A percentile compares a stretch with the other conserved stretches of the same genome.
phyloP scores from a whole-genome alignment of 2,888 invertebrate genomes.

The Perizoma flavofasciatum region DNA sequence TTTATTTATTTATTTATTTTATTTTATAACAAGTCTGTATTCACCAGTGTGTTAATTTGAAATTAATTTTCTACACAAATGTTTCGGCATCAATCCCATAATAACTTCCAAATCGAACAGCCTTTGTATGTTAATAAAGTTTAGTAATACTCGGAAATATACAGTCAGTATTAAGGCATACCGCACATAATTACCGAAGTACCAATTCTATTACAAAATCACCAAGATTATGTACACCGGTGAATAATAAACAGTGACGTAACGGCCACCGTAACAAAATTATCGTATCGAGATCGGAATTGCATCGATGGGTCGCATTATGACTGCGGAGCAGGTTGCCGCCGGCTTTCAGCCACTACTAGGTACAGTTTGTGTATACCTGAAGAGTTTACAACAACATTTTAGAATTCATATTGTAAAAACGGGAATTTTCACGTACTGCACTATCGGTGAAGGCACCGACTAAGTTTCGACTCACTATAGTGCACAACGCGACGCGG shows the following conservation, averaged over 20 bases:
- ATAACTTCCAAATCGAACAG: slow-evolving; percentile 3
- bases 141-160: slow-evolving; percentile 23
- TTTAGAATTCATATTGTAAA: too few relatives aligned
- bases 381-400: too few relatives aligned
- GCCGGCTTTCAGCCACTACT: slow-evolving; percentile 1
- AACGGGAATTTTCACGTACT: too few relatives aligned
- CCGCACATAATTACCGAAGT: slow-evolving; percentile 26
- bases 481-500: too few relatives aligned
- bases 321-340: slow-evolving; percentile 23
- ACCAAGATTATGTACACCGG: slow-evolving; percentile 21
- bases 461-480: too few relatives aligned
- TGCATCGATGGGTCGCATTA: slow-evolving; percentile 25
- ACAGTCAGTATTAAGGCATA: slow-evolving; percentile 20
- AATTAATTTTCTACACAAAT: too few relatives aligned
- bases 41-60: too few relatives aligned
- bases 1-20: too few relatives aligned
- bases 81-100: not conserved
- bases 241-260: slow-evolving; percentile 36
- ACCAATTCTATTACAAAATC: slow-evolving; percentile 28
- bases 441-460: too few relatives aligned
- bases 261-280: slow-evolving; percentile 40
- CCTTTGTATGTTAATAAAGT: slow-evolving; percentile 23
- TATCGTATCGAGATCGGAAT: slow-evolving; percentile 36
- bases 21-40: too few relatives aligned
- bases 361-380: not conserved